Evolutionary conservation across 2,888 invertebrate genomes (phyloP), one percentile per base, ranked within the genome.

Genomic region (Orthonychiurus folsomi): DNA sequence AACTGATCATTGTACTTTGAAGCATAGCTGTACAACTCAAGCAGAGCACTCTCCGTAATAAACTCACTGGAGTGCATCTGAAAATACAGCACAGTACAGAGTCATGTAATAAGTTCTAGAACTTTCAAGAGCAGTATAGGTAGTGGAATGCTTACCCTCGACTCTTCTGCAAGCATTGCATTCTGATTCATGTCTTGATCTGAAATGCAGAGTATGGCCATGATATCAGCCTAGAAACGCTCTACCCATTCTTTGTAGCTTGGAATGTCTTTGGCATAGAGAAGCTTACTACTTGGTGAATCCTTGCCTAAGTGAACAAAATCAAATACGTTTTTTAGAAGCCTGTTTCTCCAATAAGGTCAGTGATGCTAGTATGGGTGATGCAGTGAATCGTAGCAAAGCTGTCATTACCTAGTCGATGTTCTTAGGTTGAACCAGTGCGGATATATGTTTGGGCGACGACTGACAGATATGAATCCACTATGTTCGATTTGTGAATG

Each of bases 371-470:
- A n/a, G n/a, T n/a, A n/a, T n/a, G n/a, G n/a, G n/a, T n/a, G n/a
- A n/a, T n/a, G n/a, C n/a, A n/a, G n/a, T n/a, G n/a, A n/a, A n/a
- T n/a, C n/a, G n/a, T n/a, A n/a, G n/a, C n/a, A n/a, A n/a, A n/a
- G n/a, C n/a, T n/a, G 37, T 37, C 37, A 37, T 65, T 63, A 69
- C 65, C 69, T 63, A 68, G 58, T 60, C 69, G 62, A 60, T 70
- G 67, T 62, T 71, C 69, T 25, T 69, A 68, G 9, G 71, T 68
- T 58, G 67, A 69, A 50, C 99, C 99, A 53, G 96, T 95, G 81
- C 99, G 99, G 97, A 99, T 99, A 79, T 99, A 95, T 59, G 97
- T 99, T 83, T 99, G 99, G 78, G 97, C 99, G 76, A 99, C 95
- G 64, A 99, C 99, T 71, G 95, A 95, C 76, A 97, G 83, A 82